Evolutionary conservation across 1,140 invertebrate species (phyloP).

Genomic region (Copidosoma floridanum): DNA sequence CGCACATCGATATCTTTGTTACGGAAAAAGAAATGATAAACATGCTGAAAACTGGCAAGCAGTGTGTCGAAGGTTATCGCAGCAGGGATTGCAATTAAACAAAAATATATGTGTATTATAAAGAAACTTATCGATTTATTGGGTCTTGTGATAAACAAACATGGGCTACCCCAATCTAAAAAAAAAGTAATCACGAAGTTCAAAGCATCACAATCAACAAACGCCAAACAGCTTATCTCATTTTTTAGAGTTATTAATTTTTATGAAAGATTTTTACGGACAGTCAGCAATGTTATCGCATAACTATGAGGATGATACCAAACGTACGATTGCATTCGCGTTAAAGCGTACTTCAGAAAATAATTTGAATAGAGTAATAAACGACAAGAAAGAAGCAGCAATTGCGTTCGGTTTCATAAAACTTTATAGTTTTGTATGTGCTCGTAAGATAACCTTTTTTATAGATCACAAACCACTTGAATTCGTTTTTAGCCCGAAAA

Average conservation of each 20-base stretch:
- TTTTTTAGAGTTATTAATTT: slow-evolving; percentile 35
- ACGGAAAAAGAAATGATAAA: slow-evolving; percentile 11
- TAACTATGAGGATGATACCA: slow-evolving; percentile 27
- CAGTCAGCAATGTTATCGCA: too few relatives aligned
- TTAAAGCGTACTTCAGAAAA: too few relatives aligned
- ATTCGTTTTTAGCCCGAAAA: too few relatives aligned
- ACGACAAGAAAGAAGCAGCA: not conserved
- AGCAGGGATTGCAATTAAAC: slow-evolving; percentile 14
- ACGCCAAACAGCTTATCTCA: slow-evolving; percentile 23
- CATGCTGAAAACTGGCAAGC: slow-evolving; percentile 5
- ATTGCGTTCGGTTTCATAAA: slow-evolving; percentile 22
- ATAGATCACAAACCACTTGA: slow-evolving; percentile 49
- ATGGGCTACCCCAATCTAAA: slow-evolving; percentile 32
- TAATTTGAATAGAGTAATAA: too few relatives aligned
- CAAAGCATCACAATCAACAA: slow-evolving; percentile 20
- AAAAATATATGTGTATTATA: slow-evolving; percentile 17
- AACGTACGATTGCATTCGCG: too few relatives aligned
- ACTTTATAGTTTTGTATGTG: slow-evolving; percentile 51
- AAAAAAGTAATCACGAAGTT: slow-evolving; percentile 29
- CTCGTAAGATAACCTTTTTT: slow-evolving; percentile 33
- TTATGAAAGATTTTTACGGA: slow-evolving; percentile 29
- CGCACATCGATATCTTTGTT: slow-evolving; percentile 19
- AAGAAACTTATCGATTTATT: slow-evolving; percentile 29
- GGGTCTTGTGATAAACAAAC: slow-evolving; percentile 31
- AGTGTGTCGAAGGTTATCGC: slow-evolving; percentile 1